These are phyloP conservation scores for Shargacucullia verbasci DNA, from an alignment of 2,888 invertebrate species.

Conservation along the genomic window DNA sequence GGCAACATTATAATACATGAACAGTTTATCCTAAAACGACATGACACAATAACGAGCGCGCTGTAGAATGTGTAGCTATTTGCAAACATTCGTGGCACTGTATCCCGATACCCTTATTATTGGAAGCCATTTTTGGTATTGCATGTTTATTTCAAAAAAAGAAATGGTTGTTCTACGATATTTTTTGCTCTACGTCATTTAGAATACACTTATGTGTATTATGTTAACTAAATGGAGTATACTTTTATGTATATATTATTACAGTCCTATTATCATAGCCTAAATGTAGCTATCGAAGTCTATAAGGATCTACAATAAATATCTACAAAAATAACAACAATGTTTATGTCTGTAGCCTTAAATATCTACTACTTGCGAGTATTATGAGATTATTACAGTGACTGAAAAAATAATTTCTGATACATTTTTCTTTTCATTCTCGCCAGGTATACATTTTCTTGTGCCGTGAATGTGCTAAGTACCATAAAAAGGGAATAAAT, in stretches of 20 bases:
- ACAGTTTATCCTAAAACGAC: conserved; percentile 53
- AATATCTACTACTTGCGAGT: conserved; percentile 9
- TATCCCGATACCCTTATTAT: conserved; percentile 11
- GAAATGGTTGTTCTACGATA: too few species aligned
- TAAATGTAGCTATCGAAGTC: too few species aligned
- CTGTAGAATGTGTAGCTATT: conserved; percentile 19
- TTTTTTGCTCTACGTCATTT: background rate
- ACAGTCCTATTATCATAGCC: too few species aligned
- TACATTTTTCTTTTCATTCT: conserved; percentile 61
- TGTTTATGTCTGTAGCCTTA: conserved; percentile 3
- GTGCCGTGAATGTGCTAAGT: conserved; percentile 69
- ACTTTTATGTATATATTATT: too few species aligned
- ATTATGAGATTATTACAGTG: conserved; percentile 36
- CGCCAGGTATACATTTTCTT: conserved; percentile 60
- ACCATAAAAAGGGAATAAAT: conserved; percentile 77
- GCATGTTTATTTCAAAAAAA: conserved; percentile 14
- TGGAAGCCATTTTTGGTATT: conserved; percentile 1
- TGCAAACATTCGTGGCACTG: conserved; percentile 10
- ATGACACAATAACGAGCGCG: conserved; percentile 39
- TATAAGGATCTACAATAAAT: conserved; percentile 12
- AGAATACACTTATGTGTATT: too few species aligned
- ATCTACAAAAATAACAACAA: conserved; percentile 19
- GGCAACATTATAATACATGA: conserved; percentile 54
- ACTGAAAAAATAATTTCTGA: conserved; percentile 52
- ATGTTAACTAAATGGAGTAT: too few species aligned